A percentile compares a stretch with the other conserved stretches of the same genome.
phyloP scores from a whole-genome alignment of 2,888 invertebrate genomes.

The Coremacera marginata region DNA sequence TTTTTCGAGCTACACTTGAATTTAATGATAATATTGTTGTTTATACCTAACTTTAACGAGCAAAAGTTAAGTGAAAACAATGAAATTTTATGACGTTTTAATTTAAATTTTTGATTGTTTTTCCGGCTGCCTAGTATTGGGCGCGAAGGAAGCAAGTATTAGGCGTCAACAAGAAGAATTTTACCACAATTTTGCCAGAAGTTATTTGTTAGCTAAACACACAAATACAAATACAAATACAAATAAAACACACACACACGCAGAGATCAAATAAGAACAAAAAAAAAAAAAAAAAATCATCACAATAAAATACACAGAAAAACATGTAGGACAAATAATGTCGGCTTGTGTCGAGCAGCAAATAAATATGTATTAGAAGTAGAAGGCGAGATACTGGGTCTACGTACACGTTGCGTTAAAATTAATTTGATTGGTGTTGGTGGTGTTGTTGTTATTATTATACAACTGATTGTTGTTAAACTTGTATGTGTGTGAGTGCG shows the following conservation, averaged over 20 bases:
- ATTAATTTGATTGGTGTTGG: conserved; percentile 36
- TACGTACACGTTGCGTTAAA: conserved; percentile 1
- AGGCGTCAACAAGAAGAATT: background rate
- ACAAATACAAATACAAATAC: too few relatives aligned
- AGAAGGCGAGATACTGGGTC: too few relatives aligned
- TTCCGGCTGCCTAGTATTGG: background rate
- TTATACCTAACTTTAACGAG: too few relatives aligned
- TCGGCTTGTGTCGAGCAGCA: background rate
- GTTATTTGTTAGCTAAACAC: background rate
- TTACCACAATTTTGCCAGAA: background rate
- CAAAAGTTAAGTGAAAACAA: too few relatives aligned
- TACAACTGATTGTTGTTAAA: conserved; percentile 14
- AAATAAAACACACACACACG: background rate
- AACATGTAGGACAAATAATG: background rate
- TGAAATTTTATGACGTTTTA: too few relatives aligned
- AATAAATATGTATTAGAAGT: too few relatives aligned
- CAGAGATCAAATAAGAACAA: background rate
- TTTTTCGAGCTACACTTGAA: too few relatives aligned
- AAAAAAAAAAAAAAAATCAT: background rate
- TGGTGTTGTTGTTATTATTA: conserved; percentile 9
- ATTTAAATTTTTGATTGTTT: background rate
- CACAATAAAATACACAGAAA: background rate
- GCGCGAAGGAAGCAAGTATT: background rate
- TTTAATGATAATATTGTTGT: too few relatives aligned
- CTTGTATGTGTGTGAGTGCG: conserved; percentile 15